phyloP scores from a whole-genome alignment of 2,888 invertebrate genomes.

The Perithous albicinctus region DNA sequence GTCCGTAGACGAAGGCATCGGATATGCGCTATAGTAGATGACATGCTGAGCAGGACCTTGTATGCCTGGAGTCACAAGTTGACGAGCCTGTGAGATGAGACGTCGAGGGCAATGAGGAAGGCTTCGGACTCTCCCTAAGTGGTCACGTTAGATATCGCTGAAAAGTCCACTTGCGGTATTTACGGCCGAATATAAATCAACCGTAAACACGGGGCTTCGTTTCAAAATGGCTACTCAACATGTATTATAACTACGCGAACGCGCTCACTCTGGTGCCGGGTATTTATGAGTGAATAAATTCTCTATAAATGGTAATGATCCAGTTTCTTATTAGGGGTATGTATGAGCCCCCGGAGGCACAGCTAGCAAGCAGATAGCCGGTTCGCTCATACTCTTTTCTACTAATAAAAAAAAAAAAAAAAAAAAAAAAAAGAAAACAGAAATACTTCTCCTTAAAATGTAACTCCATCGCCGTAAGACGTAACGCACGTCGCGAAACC shows the following conservation, averaged over 20 bases:
- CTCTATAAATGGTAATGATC: conserved; percentile 67
- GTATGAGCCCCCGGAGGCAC: conserved; percentile 32
- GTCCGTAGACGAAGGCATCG: neutral
- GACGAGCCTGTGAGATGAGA: conserved; percentile 51
- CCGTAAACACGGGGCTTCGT: conserved; percentile 61
- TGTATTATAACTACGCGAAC: conserved; percentile 50
- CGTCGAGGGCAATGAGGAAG: conserved; percentile 47
- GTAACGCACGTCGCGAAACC: neutral
- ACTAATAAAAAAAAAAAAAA: neutral
- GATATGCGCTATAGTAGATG: neutral
- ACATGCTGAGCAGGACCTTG: neutral
- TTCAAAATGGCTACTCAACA: conserved; percentile 60
- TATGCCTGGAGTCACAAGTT: conserved; percentile 36
- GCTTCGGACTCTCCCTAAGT: conserved; percentile 56
- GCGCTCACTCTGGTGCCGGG: conserved; percentile 22
- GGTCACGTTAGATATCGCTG: conserved; percentile 65
- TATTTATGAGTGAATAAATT: conserved; percentile 67
- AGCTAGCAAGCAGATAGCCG: neutral
- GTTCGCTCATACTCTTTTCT: conserved; percentile 17
- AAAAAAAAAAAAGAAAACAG: neutral
- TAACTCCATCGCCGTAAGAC: neutral
- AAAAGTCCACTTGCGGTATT: conserved; percentile 67
- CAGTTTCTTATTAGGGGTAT: conserved; percentile 64
- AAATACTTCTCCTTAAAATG: conserved; percentile 12
- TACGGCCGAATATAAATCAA: conserved; percentile 66